Percentiles rank a stretch among this genome's conserved stretches.
phyloP scores from a whole-genome alignment of 2,888 invertebrate genomes.

The Masnerella sp. region DNA sequence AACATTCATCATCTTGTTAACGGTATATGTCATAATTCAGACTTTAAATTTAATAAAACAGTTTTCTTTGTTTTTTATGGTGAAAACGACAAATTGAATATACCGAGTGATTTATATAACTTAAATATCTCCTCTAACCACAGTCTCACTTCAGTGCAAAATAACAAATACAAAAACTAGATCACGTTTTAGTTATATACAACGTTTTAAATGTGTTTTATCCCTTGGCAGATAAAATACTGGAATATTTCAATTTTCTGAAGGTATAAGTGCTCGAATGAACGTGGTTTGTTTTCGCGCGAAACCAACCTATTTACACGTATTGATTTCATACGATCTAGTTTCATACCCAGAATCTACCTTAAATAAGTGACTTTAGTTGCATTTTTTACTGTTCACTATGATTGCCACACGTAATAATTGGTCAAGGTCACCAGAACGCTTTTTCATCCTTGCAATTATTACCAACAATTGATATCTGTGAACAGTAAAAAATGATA shows the following conservation, averaged over 20 bases:
- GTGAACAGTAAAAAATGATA: too few species aligned
- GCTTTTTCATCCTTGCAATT: too few species aligned
- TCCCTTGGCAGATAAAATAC: conserved; percentile 25
- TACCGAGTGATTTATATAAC: conserved; percentile 27
- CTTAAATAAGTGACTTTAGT: conserved; percentile 50
- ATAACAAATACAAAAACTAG: conserved; percentile 56
- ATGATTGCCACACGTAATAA: too few species aligned
- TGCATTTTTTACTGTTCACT: too few species aligned
- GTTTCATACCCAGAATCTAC: conserved; percentile 39
- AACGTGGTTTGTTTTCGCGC: conserved; percentile 2
- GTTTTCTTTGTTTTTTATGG: conserved; percentile 4
- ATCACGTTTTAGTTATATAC: conserved; percentile 46
- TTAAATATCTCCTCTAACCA: conserved; percentile 42
- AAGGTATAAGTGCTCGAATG: conserved; percentile 4
- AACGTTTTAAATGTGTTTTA: conserved; percentile 21
- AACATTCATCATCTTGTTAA: background rate
- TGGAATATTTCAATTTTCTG: conserved; percentile 26
- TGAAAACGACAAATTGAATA: conserved; percentile 17
- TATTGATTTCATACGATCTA: conserved; percentile 44
- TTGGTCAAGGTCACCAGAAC: too few species aligned
- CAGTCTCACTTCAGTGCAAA: conserved; percentile 57
- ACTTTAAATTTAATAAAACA: conserved; percentile 21
- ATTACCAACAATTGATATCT: too few species aligned
- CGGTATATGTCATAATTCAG: background rate
- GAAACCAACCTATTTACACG: conserved; percentile 25